These are phyloP conservation scores for Scylla paramamosain DNA, from an alignment of 1,140 invertebrate genomes.

Conservation along the genomic window DNA sequence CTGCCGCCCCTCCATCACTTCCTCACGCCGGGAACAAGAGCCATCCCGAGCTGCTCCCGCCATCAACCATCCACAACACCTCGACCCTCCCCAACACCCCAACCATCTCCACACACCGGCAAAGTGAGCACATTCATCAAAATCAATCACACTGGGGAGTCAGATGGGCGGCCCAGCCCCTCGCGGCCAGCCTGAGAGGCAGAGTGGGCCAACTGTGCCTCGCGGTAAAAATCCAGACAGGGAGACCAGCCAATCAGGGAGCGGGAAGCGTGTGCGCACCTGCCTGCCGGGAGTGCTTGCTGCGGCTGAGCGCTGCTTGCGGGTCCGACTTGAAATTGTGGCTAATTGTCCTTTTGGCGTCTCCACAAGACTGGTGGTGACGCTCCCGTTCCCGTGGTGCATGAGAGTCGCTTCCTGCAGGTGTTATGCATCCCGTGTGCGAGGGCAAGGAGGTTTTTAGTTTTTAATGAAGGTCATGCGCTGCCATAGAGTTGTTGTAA, in stretches of 20 bases:
- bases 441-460: neutral
- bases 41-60: constrained; percentile 54
- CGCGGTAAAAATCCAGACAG: constrained; percentile 62
- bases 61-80: constrained; percentile 65
- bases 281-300: constrained; percentile 57
- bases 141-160: constrained; percentile 73
- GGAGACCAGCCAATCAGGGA: constrained; percentile 62
- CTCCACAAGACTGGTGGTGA: neutral
- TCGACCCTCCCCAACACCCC: constrained; percentile 48
- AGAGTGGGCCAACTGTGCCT: constrained; percentile 68
- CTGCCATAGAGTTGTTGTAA: no score
- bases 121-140: constrained; percentile 74
- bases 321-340: neutral
- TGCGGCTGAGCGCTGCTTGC: constrained; percentile 37
- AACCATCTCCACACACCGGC: constrained; percentile 68
- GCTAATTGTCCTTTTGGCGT: constrained; percentile 40
- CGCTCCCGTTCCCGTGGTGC: neutral
- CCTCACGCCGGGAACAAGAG: constrained; percentile 60
- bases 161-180: constrained; percentile 62
- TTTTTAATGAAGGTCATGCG: no score
- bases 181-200: constrained; percentile 57
- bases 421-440: neutral
- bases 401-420: neutral
- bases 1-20: constrained; percentile 50
- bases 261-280: constrained; percentile 63